These are phyloP conservation scores for Morpho helenor DNA, from an alignment of 2,888 invertebrate species.

Conservation along the genomic window DNA sequence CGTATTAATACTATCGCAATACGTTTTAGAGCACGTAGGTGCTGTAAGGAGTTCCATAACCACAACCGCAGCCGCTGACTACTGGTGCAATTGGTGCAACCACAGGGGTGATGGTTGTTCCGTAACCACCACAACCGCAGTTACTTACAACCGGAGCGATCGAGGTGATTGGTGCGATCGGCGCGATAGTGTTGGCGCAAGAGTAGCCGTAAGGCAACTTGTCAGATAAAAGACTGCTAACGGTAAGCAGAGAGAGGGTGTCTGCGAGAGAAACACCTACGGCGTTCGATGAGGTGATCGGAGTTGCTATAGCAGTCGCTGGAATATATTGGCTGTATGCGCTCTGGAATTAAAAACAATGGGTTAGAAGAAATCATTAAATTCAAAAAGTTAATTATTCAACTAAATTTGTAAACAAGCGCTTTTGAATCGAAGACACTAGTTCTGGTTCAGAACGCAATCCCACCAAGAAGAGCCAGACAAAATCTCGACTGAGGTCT, in stretches of 20 bases:
- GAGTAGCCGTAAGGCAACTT: conserved; percentile 42
- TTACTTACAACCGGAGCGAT: conserved; percentile 8
- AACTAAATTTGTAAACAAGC: no score
- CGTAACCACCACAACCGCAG: conserved; percentile 24
- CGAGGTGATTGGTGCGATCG: conserved; percentile 8
- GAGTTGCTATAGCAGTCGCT: conserved; percentile 15
- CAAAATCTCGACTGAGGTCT: no score
- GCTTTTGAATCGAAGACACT: no score
- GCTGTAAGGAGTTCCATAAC: conserved; percentile 18
- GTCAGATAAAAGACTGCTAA: conserved; percentile 54
- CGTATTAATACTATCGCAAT: background rate
- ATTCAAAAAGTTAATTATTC: no score
- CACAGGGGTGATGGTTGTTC: background rate
- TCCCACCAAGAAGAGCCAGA: no score
- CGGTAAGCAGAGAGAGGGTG: conserved; percentile 58
- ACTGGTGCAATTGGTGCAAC: no score
- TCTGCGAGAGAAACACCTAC: conserved; percentile 56
- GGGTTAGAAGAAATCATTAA: background rate
- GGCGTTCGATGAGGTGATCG: conserved; percentile 29
- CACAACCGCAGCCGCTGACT: conserved; percentile 14
- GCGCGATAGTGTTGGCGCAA: conserved; percentile 11
- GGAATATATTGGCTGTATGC: conserved; percentile 36
- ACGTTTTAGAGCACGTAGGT: conserved; percentile 11
- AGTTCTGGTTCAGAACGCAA: no score
- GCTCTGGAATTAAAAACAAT: conserved; percentile 34